These are phyloP conservation scores for Picus viridis DNA, from an alignment of 2,797 vertebrate species.

Conservation along the genomic window DNA sequence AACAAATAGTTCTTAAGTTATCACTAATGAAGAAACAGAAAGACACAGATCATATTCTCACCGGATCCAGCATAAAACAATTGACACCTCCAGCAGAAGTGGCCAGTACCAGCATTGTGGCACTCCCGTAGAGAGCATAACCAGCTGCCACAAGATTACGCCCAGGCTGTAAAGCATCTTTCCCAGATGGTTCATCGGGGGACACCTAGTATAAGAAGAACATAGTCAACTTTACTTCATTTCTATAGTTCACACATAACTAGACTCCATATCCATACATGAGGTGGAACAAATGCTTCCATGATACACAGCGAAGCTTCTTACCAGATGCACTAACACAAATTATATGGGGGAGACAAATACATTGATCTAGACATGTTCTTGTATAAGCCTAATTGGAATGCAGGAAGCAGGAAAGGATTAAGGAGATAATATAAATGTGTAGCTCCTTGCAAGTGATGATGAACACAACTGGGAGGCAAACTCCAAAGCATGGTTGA, in stretches of 20 bases:
- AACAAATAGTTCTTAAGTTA: neutral
- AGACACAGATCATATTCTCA: slow-evolving; percentile 67
- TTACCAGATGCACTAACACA: neutral
- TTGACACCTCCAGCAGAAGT: slow-evolving; percentile 89
- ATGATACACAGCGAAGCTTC: neutral
- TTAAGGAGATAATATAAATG: slow-evolving; percentile 31
- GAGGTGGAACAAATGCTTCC: neutral
- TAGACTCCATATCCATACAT: neutral
- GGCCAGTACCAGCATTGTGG: slow-evolving; percentile 95
- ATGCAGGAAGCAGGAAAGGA: slow-evolving; percentile 65
- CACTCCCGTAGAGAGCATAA: slow-evolving; percentile 95
- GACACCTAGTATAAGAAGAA: slow-evolving; percentile 75
- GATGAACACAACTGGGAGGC: neutral
- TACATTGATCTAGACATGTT: neutral
- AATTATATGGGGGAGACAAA: slow-evolving; percentile 12
- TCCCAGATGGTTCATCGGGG: slow-evolving; percentile 83
- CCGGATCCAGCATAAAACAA: slow-evolving; percentile 98
- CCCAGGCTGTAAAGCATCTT: slow-evolving; percentile 91
- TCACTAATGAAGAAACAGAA: neutral
- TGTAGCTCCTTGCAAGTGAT: neutral
- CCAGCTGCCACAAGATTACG: slow-evolving; percentile 93
- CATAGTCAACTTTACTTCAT: neutral
- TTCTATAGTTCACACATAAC: neutral
- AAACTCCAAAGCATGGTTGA: neutral
- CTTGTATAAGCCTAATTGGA: slow-evolving; percentile 1